Evolutionary conservation across 2,797 vertebrate genomes (phyloP), one percentile per base, ranked within the genome.

Genomic region (Hypotaenidia philippensis): DNA sequence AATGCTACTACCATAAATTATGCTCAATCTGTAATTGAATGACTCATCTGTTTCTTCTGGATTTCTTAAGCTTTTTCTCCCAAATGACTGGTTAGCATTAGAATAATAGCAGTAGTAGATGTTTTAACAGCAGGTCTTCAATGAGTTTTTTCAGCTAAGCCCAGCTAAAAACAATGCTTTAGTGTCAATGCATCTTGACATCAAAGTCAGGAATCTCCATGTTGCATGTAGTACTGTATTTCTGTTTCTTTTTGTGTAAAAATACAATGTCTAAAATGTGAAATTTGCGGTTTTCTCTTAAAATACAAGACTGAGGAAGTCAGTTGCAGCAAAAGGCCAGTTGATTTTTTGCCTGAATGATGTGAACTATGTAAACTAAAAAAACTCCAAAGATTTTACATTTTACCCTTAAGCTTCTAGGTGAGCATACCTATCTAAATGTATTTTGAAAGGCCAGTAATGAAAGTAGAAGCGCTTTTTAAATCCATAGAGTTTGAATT

Each of bases 81-180:
- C 47, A 53, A 85, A 47, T 74, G 56, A 63, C 70, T 80, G 23
- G 64, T 90, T 45, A 92, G 47, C 44, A 61, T 63, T 56, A 84
- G 83, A 81, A 68, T 66, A 68, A 44, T 75, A 79, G 49, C 26
- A 97, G 44, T 76, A 87, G 59, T 78, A 83, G 83, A 53, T 92
- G 60, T 79, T 68, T 84, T 83, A 92, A 83, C 52, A 90, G 71
- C 81, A 85, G 71, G 21, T 29, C 53, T 90, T 83, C 55, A 80
- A 92, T 80, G 55, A 90, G 20, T 52, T 53, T 14, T 52, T 56
- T 69, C 75, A 84, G 22, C 60, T 83, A 70, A 91, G 32, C 53
- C 29, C 75, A 66, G 45, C 31, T 74, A 87, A 87, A 94, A 40
- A 20, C 55, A 74, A 7, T 60, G 26, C 19, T 94, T 86, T 64